phyloP scores from a whole-genome alignment of 2,888 invertebrate species.

The Tineola bisselliella region DNA sequence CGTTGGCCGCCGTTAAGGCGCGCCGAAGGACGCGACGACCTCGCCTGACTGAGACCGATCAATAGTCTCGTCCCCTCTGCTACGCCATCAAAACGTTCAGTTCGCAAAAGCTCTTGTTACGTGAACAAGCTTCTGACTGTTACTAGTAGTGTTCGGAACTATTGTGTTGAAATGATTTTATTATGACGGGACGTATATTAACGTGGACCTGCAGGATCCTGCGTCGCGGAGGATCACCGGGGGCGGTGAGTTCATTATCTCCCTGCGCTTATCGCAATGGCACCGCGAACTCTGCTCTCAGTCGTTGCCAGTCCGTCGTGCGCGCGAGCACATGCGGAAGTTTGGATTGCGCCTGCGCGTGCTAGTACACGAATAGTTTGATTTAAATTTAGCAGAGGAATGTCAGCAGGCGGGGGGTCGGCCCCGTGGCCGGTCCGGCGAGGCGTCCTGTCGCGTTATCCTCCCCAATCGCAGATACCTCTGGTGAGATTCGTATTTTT shows the following conservation, averaged over 20 bases:
- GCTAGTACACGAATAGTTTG: constrained; percentile 62
- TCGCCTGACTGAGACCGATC: constrained; percentile 55
- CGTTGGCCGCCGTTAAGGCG: constrained; percentile 39
- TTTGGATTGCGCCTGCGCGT: constrained; percentile 59
- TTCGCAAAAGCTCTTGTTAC: constrained; percentile 44
- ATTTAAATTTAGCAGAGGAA: constrained; percentile 61
- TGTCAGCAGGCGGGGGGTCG: constrained; percentile 67
- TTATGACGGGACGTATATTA: constrained; percentile 46
- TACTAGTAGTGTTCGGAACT: not conserved
- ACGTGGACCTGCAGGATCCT: constrained; percentile 57
- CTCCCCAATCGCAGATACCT: constrained; percentile 48
- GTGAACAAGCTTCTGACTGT: constrained; percentile 30
- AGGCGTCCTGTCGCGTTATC: constrained; percentile 62
- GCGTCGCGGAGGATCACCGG: constrained; percentile 58
- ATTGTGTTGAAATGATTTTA: constrained; percentile 17
- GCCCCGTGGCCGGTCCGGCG: constrained; percentile 81
- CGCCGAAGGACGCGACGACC: constrained; percentile 61
- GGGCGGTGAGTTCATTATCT: constrained; percentile 62
- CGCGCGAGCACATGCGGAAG: constrained; percentile 65
- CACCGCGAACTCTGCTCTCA: constrained; percentile 34
- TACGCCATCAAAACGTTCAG: constrained; percentile 42
- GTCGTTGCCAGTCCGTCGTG: constrained; percentile 58
- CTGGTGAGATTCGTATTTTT: constrained; percentile 46
- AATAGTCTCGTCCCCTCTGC: constrained; percentile 44
- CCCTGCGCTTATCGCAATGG: constrained; percentile 47